These are phyloP conservation scores for Ptilonorhynchus violaceus DNA, from an alignment of 2,113 vertebrate species.

Conservation along the genomic window DNA sequence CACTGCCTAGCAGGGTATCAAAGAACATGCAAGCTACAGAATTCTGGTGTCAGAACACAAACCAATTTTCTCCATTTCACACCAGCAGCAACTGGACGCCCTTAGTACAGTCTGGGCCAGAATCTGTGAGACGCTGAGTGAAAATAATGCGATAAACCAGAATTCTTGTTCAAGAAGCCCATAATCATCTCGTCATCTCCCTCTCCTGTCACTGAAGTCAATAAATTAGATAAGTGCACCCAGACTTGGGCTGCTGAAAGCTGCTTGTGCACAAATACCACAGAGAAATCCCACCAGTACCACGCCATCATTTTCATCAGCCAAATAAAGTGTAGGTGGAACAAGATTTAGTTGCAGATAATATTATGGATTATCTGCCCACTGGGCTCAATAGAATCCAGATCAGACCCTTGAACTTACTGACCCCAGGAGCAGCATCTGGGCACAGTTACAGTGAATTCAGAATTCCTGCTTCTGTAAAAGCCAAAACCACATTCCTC, in stretches of 20 bases:
- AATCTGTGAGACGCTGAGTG: not conserved
- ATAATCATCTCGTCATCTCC: fast-evolving
- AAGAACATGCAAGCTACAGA: fast-evolving
- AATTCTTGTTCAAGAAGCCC: not conserved
- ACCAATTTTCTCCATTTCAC: not conserved
- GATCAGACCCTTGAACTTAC: not conserved
- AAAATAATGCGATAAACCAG: fast-evolving
- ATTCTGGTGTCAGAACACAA: not conserved
- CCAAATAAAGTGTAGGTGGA: not conserved
- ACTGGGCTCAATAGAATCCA: not conserved
- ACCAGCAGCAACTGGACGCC: not conserved
- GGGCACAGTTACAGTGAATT: not conserved
- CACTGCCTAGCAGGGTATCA: not conserved
- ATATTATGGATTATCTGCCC: not conserved
- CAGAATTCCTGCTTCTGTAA: not conserved
- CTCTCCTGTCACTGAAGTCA: fast-evolving
- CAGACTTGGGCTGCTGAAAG: not conserved
- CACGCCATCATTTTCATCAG: not conserved
- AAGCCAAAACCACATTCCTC: not conserved
- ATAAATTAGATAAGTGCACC: not conserved
- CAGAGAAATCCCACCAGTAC: not conserved
- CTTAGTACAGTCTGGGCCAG: not conserved
- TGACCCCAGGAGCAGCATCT: not conserved
- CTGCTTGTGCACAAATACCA: not conserved
- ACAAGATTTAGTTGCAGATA: not conserved